phyloP scores from a whole-genome alignment of 2,797 vertebrate genomes.

The Pseudocheirus occidentalis region DNA sequence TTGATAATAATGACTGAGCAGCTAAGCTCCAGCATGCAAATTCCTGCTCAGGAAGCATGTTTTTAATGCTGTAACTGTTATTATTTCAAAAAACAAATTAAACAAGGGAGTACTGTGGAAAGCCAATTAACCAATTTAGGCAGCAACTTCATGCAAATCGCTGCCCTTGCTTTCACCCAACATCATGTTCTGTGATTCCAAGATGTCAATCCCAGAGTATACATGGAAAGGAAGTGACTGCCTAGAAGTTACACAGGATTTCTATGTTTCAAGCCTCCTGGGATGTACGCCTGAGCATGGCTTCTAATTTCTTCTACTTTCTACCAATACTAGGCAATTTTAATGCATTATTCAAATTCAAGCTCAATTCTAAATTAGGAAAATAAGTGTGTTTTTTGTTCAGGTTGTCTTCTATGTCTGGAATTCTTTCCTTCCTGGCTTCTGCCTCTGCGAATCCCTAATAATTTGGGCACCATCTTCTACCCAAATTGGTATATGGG shows the following conservation, averaged over 20 bases:
- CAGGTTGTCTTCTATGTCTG: background rate
- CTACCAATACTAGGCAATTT: background rate
- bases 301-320: conserved; percentile 48
- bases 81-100: conserved; percentile 64
- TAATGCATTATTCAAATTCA: background rate
- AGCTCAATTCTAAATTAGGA: conserved; percentile 39
- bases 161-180: conserved; percentile 62
- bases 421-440: background rate
- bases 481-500: background rate
- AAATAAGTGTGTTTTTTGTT: background rate
- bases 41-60: conserved; percentile 33
- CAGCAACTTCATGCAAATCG: conserved; percentile 66
- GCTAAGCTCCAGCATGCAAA: conserved; percentile 58
- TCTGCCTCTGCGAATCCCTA: background rate
- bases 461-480: background rate
- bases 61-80: conserved; percentile 60
- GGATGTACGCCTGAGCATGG: background rate
- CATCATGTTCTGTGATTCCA: conserved; percentile 61
- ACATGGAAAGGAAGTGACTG: conserved; percentile 26
- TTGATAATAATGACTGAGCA: conserved; percentile 56
- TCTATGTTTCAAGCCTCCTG: conserved; percentile 29
- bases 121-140: conserved; percentile 73
- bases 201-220: conserved; percentile 56
- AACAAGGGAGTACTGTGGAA: conserved; percentile 63
- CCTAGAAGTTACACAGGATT: conserved; percentile 53